These are phyloP conservation scores for Stegana nigrithorax DNA, from an alignment of 2,888 invertebrate species.

Conservation along the genomic window DNA sequence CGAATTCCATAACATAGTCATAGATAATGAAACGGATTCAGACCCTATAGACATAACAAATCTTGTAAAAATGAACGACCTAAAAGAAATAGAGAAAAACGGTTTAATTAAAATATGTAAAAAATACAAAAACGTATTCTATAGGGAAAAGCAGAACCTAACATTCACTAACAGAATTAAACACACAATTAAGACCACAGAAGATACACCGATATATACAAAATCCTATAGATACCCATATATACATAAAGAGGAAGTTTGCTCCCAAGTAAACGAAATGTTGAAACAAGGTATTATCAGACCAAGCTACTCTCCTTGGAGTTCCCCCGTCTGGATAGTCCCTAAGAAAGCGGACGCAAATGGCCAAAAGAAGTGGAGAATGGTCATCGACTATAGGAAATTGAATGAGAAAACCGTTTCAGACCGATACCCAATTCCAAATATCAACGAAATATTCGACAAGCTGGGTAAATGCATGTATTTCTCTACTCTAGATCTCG, in stretches of 20 bases:
- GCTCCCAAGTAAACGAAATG: neutral
- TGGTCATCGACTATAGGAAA: neutral
- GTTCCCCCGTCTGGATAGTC: conserved; percentile 21
- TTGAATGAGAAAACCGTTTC: neutral
- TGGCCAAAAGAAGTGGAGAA: conserved; percentile 8
- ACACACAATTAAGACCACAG: neutral
- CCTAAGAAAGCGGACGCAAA: neutral
- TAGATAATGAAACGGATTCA: no score
- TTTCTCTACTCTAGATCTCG: neutral
- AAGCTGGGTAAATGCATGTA: neutral
- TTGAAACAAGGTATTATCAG: neutral
- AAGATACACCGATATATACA: neutral
- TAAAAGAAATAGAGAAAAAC: neutral
- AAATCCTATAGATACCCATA: neutral
- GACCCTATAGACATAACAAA: no score
- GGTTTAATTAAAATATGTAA: neutral
- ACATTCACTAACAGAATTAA: neutral
- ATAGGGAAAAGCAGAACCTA: neutral
- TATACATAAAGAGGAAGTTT: neutral
- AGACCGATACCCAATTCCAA: conserved; percentile 21
- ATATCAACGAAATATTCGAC: conserved; percentile 18
- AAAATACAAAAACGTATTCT: neutral
- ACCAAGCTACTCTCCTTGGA: neutral
- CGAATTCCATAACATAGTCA: no score
- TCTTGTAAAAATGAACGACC: neutral